phyloP scores from a whole-genome alignment of 2,113 vertebrate genomes.

The Fregata magnificens region DNA sequence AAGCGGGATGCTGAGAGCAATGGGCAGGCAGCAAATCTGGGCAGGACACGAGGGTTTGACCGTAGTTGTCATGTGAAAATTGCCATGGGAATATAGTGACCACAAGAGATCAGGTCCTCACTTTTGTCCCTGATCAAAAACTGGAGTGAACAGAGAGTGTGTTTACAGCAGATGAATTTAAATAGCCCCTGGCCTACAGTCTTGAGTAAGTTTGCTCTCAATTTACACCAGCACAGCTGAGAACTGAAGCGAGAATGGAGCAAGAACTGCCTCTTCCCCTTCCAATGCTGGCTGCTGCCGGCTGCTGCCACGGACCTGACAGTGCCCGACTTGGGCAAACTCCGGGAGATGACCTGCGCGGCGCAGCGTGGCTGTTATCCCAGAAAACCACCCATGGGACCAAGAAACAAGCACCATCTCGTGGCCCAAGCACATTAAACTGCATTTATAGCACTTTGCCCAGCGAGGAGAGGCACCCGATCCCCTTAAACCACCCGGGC shows the following conservation, averaged over 20 bases:
- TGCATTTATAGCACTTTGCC: not conserved
- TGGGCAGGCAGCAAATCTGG: not conserved
- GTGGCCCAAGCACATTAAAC: not conserved
- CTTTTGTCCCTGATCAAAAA: slow-evolving; percentile 11
- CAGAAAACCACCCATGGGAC: fast-evolving
- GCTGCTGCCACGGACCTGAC: not conserved
- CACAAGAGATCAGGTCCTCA: slow-evolving; percentile 55
- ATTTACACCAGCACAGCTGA: not conserved
- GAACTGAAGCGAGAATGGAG: not conserved
- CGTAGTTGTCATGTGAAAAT: not conserved
- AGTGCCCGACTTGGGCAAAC: not conserved
- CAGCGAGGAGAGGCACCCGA: fast-evolving
- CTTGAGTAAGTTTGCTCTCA: not conserved
- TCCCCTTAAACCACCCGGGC: fast-evolving
- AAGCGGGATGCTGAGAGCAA: not conserved
- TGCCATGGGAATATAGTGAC: not conserved
- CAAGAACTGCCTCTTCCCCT: not conserved
- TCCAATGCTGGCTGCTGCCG: fast-evolving
- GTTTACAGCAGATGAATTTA: not conserved
- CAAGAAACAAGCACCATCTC: not conserved
- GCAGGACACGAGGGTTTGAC: not conserved
- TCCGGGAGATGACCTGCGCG: fast-evolving
- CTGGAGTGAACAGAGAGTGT: not conserved
- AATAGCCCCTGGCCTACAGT: not conserved
- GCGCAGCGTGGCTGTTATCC: fast-evolving